Percentiles rank a stretch among this genome's conserved stretches.
Conservation (phyloP, 2,888 invertebrate species). For the Ischnura elegans region DNA sequence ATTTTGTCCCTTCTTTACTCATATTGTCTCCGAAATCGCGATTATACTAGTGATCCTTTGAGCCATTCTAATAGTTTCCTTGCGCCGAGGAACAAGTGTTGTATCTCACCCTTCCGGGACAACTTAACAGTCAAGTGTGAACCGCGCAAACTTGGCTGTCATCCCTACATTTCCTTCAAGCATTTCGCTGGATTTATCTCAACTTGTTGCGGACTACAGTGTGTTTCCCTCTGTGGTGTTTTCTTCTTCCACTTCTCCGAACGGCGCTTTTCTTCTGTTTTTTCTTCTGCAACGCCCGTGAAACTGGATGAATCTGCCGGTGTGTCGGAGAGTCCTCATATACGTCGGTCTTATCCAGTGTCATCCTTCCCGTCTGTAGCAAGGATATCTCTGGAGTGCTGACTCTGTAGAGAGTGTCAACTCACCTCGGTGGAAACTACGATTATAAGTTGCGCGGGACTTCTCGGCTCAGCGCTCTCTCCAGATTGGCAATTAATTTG, state of each 20-base stretch:
- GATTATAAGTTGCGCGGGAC: background rate
- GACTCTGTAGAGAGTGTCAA: background rate
- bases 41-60: too few species aligned
- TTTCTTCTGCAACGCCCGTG: background rate
- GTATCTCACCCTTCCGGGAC: background rate
- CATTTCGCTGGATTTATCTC: background rate
- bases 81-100: background rate
- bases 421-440: background rate
- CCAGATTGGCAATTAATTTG: background rate
- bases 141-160: background rate
- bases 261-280: background rate
- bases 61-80: background rate
- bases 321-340: background rate
- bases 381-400: background rate
- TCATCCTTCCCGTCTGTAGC: too few species aligned
- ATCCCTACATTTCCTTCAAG: background rate
- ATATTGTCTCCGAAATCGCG: too few species aligned
- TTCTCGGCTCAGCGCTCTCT: background rate
- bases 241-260: background rate
- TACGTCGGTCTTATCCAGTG: too few species aligned
- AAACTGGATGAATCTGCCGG: background rate
- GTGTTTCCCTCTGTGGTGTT: background rate
- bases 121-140: background rate
- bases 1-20: too few species aligned
- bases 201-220: background rate